Conservation (phyloP, 2,888 invertebrate genomes). For the Drosophila lutescens region DNA sequence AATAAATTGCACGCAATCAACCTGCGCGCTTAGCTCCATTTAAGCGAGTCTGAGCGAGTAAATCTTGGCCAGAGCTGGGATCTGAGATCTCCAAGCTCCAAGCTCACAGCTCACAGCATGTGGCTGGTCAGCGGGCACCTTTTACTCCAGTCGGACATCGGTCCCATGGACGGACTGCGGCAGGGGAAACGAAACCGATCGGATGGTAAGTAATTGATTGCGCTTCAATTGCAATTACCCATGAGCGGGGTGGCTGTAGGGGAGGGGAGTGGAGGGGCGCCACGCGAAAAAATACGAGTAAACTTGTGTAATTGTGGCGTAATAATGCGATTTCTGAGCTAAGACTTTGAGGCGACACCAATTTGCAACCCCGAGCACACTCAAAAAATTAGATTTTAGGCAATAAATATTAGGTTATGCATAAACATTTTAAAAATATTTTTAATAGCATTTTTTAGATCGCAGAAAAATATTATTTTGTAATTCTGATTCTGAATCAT, state of each 20-base stretch:
- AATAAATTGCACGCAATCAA: constrained; percentile 80
- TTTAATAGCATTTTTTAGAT: not conserved
- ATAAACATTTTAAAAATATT: not conserved
- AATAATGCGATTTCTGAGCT: constrained; percentile 64
- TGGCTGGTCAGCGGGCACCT: constrained; percentile 56
- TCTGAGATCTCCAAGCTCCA: constrained; percentile 21
- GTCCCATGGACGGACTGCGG: constrained; percentile 4
- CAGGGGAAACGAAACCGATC: constrained; percentile 71
- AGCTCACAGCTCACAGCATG: constrained; percentile 67
- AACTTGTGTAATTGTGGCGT: constrained; percentile 78
- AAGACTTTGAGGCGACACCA: constrained; percentile 31
- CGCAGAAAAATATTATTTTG: not conserved
- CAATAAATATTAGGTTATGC: not conserved
- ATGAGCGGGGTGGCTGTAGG: constrained; percentile 25
- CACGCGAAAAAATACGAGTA: constrained; percentile 17
- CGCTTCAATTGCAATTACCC: constrained; percentile 79
- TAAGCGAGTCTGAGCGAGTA: constrained; percentile 76
- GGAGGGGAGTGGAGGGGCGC: constrained; percentile 17
- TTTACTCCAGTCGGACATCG: constrained; percentile 30
- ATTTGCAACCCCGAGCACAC: constrained; percentile 8
- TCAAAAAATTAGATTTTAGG: not conserved
- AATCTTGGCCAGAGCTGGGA: constrained; percentile 63
- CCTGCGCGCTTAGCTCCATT: constrained; percentile 78
- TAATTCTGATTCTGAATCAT: no score
- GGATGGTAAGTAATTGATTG: constrained; percentile 82